These are phyloP conservation scores for Synergus umbraculus DNA, from an alignment of 2,888 invertebrate genomes.

Conservation along the genomic window DNA sequence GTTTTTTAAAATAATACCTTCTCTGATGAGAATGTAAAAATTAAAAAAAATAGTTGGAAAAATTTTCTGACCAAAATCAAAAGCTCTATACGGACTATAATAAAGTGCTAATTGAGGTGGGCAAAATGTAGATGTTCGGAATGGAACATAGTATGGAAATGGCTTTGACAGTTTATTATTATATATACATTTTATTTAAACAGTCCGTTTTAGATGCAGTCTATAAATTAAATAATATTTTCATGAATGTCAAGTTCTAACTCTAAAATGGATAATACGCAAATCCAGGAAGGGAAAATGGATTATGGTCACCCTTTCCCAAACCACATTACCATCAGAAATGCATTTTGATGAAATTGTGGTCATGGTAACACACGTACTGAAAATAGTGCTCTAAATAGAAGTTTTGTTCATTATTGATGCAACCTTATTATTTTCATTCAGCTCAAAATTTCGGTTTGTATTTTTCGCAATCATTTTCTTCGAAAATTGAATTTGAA, in stretches of 20 bases:
- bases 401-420: background rate
- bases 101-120: background rate
- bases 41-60: no score
- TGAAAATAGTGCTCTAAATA: background rate
- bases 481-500: background rate
- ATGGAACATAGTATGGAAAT: background rate
- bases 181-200: background rate
- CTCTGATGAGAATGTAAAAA: no score
- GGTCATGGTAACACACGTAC: slow-evolving; percentile 16
- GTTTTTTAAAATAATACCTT: no score
- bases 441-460: background rate
- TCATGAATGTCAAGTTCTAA: slow-evolving; percentile 16
- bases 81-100: background rate
- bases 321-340: slow-evolving; percentile 36
- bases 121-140: background rate
- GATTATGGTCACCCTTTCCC: slow-evolving; percentile 33
- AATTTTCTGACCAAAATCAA: no score
- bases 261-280: slow-evolving; percentile 34
- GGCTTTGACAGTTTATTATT: background rate
- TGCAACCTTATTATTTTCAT: background rate
- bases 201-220: background rate
- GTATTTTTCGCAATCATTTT: background rate
- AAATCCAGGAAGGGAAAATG: slow-evolving; percentile 35
- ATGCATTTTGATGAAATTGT: slow-evolving; percentile 35
- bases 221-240: slow-evolving; percentile 28